These are phyloP conservation scores for Saccostrea glomerata DNA, from an alignment of 1,140 invertebrate species.

Conservation along the genomic window DNA sequence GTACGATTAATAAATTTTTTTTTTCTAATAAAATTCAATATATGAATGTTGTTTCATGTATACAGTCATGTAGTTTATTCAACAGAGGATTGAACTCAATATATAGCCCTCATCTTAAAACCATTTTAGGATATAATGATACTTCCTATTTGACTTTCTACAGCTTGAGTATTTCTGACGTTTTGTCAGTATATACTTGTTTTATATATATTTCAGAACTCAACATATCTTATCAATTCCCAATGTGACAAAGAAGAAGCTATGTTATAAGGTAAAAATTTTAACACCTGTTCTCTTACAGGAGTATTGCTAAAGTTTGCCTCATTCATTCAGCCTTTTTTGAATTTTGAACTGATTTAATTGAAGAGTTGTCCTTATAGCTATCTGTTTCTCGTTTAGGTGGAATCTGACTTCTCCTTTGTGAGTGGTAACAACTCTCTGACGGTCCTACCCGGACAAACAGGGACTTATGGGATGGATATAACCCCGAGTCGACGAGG, in stretches of 20 bases:
- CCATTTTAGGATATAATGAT: too few species aligned
- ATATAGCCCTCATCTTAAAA: too few species aligned
- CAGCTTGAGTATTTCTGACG: too few species aligned
- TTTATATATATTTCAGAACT: slow-evolving; percentile 67
- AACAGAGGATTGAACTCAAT: too few species aligned
- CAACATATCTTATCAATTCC: slow-evolving; percentile 72
- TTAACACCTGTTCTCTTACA: not conserved
- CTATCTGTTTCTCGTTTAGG: slow-evolving; percentile 60
- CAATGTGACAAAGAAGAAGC: slow-evolving; percentile 76
- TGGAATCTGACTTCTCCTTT: slow-evolving; percentile 76
- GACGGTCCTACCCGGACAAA: slow-evolving; percentile 72
- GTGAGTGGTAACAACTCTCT: slow-evolving; percentile 72
- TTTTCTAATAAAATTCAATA: too few species aligned
- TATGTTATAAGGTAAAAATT: slow-evolving; percentile 70
- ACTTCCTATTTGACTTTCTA: too few species aligned
- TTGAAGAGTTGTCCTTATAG: not conserved
- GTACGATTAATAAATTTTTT: too few species aligned
- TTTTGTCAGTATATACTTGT: too few species aligned
- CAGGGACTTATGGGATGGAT: slow-evolving; percentile 70
- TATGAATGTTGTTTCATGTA: too few species aligned
- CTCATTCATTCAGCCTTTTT: not conserved
- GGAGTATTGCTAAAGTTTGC: too few species aligned
- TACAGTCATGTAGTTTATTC: too few species aligned
- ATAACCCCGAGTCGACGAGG: slow-evolving; percentile 72
- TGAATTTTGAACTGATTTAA: not conserved